Evolutionary conservation across 2,888 invertebrate genomes (phyloP).

Genomic region (Xylophagus ater): DNA sequence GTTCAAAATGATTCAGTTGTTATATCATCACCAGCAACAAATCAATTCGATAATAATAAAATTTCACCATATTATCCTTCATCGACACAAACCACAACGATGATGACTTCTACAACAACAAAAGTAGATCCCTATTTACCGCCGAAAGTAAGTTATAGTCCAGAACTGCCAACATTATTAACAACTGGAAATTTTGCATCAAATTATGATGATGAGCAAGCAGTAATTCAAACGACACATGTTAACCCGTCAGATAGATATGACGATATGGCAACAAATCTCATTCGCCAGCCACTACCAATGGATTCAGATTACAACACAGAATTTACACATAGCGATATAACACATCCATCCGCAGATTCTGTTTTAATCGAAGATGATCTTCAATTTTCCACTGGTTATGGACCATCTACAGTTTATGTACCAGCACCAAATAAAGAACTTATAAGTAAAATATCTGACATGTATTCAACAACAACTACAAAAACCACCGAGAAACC

Average conservation of each 20-base stretch:
- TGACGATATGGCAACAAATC: conserved; percentile 7
- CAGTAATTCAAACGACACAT: conserved; percentile 25
- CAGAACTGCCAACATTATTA: conserved; percentile 34
- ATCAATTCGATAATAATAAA: conserved; percentile 26
- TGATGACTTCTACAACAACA: conserved; percentile 1
- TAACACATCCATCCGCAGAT: conserved; percentile 50
- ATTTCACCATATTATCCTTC: conserved; percentile 18
- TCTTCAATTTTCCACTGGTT: conserved; percentile 42
- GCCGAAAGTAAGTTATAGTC: conserved; percentile 24
- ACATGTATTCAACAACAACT: conserved; percentile 30
- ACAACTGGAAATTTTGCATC: conserved; percentile 16
- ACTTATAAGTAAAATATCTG: no score
- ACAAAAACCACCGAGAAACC: conserved; percentile 30
- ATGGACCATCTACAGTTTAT: conserved; percentile 38
- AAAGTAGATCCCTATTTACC: conserved; percentile 7
- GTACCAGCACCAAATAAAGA: conserved; percentile 30
- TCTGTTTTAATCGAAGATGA: conserved; percentile 52
- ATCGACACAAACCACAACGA: neutral
- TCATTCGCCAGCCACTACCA: conserved; percentile 6
- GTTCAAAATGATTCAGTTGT: conserved; percentile 30
- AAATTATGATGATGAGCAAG: conserved; percentile 3
- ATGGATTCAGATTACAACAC: conserved; percentile 22
- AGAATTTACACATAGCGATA: conserved; percentile 46
- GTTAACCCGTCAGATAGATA: conserved; percentile 10
- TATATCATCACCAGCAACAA: conserved; percentile 30